These are phyloP conservation scores for Xylota segnis DNA, from an alignment of 2,888 invertebrate species.

Conservation along the genomic window DNA sequence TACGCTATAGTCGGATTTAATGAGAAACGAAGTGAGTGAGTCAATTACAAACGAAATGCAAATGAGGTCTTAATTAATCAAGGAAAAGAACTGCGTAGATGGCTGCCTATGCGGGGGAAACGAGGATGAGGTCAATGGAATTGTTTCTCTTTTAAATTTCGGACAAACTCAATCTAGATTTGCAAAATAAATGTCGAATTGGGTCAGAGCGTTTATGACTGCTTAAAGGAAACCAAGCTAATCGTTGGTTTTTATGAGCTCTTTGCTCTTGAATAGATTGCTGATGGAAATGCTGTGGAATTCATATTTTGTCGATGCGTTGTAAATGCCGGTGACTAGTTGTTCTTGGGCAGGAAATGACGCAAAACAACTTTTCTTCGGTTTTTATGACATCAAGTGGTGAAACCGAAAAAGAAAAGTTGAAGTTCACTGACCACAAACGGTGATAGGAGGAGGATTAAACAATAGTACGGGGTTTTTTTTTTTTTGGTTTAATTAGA, in stretches of 20 bases:
- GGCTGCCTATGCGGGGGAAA: neutral
- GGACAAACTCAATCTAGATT: slow-evolving; percentile 50
- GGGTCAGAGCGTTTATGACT: slow-evolving; percentile 57
- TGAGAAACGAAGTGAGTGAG: slow-evolving; percentile 32
- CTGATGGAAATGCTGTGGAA: neutral
- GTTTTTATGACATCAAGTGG: slow-evolving; percentile 11
- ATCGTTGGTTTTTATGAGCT: neutral
- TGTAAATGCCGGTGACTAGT: neutral
- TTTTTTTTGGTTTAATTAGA: neutral
- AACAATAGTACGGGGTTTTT: neutral
- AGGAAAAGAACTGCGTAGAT: slow-evolving; percentile 52
- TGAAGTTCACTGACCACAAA: slow-evolving; percentile 26
- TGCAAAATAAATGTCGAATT: slow-evolving; percentile 33
- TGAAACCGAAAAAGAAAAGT: neutral
- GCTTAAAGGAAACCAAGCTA: slow-evolving; percentile 25
- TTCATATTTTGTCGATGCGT: too few relatives aligned
- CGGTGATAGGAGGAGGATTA: neutral
- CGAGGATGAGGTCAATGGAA: slow-evolving; percentile 50
- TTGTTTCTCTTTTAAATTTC: slow-evolving; percentile 46
- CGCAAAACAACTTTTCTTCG: slow-evolving; percentile 9
- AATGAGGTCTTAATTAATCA: slow-evolving; percentile 71
- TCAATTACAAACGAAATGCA: slow-evolving; percentile 62
- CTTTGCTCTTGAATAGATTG: neutral
- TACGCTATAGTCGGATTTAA: slow-evolving; percentile 16
- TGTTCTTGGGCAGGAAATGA: neutral